These are phyloP conservation scores for Apolygus lucorum DNA, from an alignment of 1,140 invertebrate species.

Conservation along the genomic window DNA sequence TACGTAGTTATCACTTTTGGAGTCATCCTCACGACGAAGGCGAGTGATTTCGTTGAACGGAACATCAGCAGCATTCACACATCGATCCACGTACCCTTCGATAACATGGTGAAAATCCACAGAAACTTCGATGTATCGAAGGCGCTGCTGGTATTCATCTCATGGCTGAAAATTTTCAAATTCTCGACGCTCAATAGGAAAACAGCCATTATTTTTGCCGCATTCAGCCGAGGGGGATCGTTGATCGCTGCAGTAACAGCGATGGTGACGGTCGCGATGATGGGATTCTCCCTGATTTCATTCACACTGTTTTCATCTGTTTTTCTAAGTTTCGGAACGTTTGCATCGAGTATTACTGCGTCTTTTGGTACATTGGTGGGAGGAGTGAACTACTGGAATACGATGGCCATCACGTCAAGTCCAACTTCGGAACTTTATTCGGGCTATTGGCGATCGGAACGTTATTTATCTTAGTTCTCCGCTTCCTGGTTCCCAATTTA, in stretches of 20 bases:
- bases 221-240: background rate
- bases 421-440: background rate
- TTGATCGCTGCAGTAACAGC: background rate
- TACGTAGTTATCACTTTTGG: background rate
- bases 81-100: background rate
- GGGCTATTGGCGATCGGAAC: background rate
- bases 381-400: background rate
- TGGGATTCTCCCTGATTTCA: too few relatives aligned
- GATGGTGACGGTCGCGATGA: too few relatives aligned
- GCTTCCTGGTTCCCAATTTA: background rate
- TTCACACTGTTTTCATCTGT: background rate
- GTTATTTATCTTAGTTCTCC: background rate
- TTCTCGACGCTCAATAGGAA: background rate
- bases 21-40: too few relatives aligned
- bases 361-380: too few relatives aligned
- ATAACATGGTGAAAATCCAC: background rate
- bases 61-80: background rate
- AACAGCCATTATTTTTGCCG: background rate
- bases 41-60: background rate
- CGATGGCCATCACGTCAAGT: background rate
- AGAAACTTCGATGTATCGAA: background rate
- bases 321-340: background rate
- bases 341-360: too few relatives aligned
- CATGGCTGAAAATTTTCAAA: background rate
- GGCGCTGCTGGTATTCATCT: background rate